Evolutionary conservation across 2,888 invertebrate species (phyloP).

Genomic region (Cataglyphis rosenhaueri): DNA sequence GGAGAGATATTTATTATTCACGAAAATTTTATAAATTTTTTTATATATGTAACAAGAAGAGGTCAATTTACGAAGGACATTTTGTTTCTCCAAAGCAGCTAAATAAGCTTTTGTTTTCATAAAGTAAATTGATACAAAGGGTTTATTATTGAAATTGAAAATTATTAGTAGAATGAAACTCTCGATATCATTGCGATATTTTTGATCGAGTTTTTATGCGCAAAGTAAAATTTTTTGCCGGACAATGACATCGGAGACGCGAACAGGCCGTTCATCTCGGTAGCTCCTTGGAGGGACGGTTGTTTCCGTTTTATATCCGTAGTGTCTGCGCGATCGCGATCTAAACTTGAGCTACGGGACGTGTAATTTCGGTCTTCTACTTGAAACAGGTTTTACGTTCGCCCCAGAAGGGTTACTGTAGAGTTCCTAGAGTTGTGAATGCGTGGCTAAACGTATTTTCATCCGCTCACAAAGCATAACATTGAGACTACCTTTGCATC

Average conservation of each 20-base stretch:
- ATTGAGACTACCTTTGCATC: slow-evolving; percentile 34
- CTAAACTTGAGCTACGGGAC: slow-evolving; percentile 76
- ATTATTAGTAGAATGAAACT: slow-evolving; percentile 6
- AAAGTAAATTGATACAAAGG: neutral
- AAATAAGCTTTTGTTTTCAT: neutral
- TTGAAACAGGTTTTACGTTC: slow-evolving; percentile 75
- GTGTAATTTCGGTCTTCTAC: slow-evolving; percentile 75
- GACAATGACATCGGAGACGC: slow-evolving; percentile 41
- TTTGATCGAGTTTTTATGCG: slow-evolving; percentile 22
- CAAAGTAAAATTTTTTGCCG: slow-evolving; percentile 35
- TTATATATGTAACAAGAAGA: no score
- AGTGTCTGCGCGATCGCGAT: slow-evolving; percentile 72
- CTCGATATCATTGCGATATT: neutral
- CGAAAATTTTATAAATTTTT: neutral
- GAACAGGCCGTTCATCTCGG: slow-evolving; percentile 66
- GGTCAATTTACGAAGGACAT: neutral
- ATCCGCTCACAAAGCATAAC: slow-evolving; percentile 30
- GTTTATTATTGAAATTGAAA: slow-evolving; percentile 6
- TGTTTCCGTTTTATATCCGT: slow-evolving; percentile 73
- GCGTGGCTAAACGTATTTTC: slow-evolving; percentile 60
- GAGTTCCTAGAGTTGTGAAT: slow-evolving; percentile 67
- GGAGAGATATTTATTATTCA: neutral
- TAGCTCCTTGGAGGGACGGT: slow-evolving; percentile 70
- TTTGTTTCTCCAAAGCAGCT: neutral
- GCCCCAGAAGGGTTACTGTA: slow-evolving; percentile 68